phyloP scores from a whole-genome alignment of 2,113 vertebrate genomes.

The Symphodus melops region DNA sequence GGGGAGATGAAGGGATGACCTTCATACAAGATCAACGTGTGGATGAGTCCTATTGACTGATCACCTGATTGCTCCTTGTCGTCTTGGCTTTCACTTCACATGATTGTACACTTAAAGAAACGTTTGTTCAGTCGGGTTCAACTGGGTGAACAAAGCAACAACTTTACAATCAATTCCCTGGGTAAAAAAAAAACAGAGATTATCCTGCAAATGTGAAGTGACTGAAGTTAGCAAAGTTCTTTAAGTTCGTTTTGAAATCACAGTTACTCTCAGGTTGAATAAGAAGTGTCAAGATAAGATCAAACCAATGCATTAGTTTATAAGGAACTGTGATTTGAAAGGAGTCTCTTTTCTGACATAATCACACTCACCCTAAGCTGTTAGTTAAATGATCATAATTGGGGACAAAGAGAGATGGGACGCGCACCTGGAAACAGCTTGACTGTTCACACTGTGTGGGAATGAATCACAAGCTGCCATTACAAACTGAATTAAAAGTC shows the following conservation, averaged over 20 bases:
- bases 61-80: conserved; percentile 62
- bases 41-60: conserved; percentile 48
- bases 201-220: conserved; percentile 16
- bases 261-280: too few relatives aligned
- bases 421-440: conserved; percentile 16
- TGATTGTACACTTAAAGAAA: conserved; percentile 59
- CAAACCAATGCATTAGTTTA: background rate
- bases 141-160: conserved; percentile 19
- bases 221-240: background rate
- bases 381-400: background rate
- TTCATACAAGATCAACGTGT: conserved; percentile 52
- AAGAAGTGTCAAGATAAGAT: too few relatives aligned
- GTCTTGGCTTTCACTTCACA: conserved; percentile 61
- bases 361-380: background rate
- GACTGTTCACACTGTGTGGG: conserved; percentile 1
- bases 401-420: background rate
- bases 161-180: conserved; percentile 20
- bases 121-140: conserved; percentile 50
- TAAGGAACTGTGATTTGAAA: background rate
- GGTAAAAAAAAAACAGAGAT: conserved; percentile 24
- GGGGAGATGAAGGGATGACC: conserved; percentile 65
- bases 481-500: conserved; percentile 11
- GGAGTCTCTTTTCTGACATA: background rate
- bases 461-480: conserved; percentile 9
- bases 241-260: background rate